Base-by-base conservation (phyloP, 1,140 invertebrate species). In the Habropoda laboriosa region DNA sequence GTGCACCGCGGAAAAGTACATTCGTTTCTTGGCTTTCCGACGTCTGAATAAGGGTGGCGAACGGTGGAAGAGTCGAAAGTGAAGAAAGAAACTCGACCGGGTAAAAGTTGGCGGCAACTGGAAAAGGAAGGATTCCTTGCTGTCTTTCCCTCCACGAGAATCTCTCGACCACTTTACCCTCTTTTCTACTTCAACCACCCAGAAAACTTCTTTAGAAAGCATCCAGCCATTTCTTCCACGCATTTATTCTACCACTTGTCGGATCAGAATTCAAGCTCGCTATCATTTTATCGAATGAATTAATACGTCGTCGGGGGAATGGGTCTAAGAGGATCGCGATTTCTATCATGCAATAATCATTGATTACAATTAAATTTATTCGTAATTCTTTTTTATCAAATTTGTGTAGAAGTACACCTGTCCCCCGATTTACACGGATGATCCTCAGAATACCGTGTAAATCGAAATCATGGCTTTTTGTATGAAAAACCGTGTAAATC, bases 1-100 rank as follows among this genome's bases (percentile, higher is more conserved):
- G 60, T 84, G 68, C 58, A 79, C 79, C 76, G 70, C 61, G 53
- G 66, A 78, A 72, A 85, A 67, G 74, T 79, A 84, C 82, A 78
- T 75, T 84, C 71, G 71, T 86, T 84, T 60, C 82, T 58, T 61
- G 21, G 73, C 53, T 82, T 79, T 74, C 58, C 42, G 57, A 78
- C 63, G 64, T 21, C 64, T 58, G 70, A 74, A 66, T 57, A 35
- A 64, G 71, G 42, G 71, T 32, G 35, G 78, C 42, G 40, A 35
- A 76, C 77, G 55, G 38, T 57, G 13, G 38, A 13, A 42, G 18
- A 42, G 38, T 45, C 32, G 71, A 64, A 76, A 27, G 73, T 40
- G 27, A 53, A 51, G 73, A 13, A 58, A 35, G 35, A 42, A 76
- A 8, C 63, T 80, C 32, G 24, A 30, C 7, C 55, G 45, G 24